A percentile compares a stretch with the other conserved stretches of the same genome.
Evolutionary conservation across 1,140 invertebrate genomes (phyloP).

Genomic region (Hestina assimilis): DNA sequence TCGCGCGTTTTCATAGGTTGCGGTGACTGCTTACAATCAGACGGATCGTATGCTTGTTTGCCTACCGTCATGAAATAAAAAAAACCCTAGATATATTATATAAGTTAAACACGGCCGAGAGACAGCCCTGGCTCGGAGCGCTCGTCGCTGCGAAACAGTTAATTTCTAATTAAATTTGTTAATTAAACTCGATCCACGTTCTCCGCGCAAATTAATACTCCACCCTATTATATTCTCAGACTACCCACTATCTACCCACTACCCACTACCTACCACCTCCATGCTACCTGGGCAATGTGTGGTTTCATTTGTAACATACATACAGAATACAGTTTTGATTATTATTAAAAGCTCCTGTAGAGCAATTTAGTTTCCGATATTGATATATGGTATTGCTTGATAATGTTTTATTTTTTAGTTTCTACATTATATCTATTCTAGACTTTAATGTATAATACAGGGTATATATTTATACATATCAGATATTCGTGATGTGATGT

Average conservation of each 20-base stretch:
- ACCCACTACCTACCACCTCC: not conserved
- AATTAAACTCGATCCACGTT: constrained; percentile 77
- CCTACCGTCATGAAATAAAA: no score
- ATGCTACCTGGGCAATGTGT: not conserved
- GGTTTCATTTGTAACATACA: not conserved
- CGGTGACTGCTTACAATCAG: no score
- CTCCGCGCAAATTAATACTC: constrained; percentile 69
- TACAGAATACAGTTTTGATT: not conserved
- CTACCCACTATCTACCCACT: constrained; percentile 10
- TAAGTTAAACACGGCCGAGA: not conserved
- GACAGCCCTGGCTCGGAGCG: constrained; percentile 11
- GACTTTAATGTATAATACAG: not conserved
- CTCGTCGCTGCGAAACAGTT: constrained; percentile 70
- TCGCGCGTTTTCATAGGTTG: no score
- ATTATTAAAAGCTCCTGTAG: not conserved
- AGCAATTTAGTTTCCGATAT: no score
- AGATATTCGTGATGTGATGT: no score
- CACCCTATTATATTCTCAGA: constrained; percentile 52
- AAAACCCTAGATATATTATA: no score
- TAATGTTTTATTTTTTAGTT: no score
- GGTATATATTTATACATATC: no score
- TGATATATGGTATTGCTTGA: no score
- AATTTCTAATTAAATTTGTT: constrained; percentile 81
- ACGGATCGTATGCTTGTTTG: no score
- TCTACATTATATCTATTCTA: not conserved